phyloP scores from a whole-genome alignment of 1,140 invertebrate species.

The Papilio aristodemus region DNA sequence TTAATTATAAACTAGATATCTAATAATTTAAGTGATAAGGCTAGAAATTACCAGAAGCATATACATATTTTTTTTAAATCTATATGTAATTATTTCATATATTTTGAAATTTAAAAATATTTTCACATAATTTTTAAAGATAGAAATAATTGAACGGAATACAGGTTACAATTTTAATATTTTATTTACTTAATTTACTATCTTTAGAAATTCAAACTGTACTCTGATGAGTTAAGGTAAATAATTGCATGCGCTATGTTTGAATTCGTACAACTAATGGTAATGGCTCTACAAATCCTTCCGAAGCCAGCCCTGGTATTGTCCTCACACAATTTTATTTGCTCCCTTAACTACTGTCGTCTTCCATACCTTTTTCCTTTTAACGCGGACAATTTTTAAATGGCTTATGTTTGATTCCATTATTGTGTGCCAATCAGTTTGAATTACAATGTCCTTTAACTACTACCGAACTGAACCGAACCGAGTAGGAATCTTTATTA shows the following conservation, averaged over 20 bases:
- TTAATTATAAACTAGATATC: no score
- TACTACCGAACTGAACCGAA: constrained; percentile 70
- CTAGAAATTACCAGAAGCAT: no score
- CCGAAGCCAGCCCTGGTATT: constrained; percentile 69
- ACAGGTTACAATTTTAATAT: constrained; percentile 45
- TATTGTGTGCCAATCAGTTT: constrained; percentile 80
- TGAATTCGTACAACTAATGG: constrained; percentile 63
- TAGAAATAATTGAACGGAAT: constrained; percentile 43
- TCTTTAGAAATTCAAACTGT: constrained; percentile 11
- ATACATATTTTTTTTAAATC: no score
- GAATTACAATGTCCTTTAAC: constrained; percentile 79
- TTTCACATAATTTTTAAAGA: constrained; percentile 45
- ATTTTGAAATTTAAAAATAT: no score
- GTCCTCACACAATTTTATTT: constrained; percentile 70
- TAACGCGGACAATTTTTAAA: constrained; percentile 78
- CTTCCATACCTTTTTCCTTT: constrained; percentile 67
- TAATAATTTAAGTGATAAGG: no score
- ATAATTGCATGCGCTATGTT: constrained; percentile 39
- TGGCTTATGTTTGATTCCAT: constrained; percentile 78
- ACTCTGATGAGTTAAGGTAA: constrained; percentile 38
- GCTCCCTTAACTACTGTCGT: constrained; percentile 63
- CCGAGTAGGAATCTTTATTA: constrained; percentile 69
- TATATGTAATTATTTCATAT: no score
- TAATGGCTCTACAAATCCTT: constrained; percentile 78
- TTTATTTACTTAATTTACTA: no score